phyloP scores from a whole-genome alignment of 2,797 vertebrate genomes.

The Eulemur rubriventer region DNA sequence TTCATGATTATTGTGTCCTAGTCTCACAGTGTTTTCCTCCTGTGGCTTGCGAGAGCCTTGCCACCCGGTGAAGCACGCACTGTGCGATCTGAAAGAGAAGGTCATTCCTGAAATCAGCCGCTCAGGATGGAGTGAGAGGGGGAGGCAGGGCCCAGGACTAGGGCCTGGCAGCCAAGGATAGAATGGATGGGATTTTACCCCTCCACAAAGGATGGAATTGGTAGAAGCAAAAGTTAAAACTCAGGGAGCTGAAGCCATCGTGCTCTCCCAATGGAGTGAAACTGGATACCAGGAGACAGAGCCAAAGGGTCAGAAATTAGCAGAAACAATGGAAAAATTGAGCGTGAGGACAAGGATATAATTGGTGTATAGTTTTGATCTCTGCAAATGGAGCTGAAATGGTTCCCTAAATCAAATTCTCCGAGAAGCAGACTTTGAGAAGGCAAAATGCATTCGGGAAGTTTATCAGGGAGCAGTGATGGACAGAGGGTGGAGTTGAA shows the following conservation, averaged over 20 bases:
- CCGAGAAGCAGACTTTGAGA: neutral
- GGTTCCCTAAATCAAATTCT: neutral
- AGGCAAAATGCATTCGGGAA: neutral
- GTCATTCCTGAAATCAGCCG: neutral
- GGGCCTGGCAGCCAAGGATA: neutral
- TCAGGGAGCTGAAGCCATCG: neutral
- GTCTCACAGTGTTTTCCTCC: neutral
- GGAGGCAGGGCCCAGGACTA: neutral
- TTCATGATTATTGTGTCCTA: neutral
- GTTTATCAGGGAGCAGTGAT: neutral
- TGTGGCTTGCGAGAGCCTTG: neutral
- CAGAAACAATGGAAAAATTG: neutral
- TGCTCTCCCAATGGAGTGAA: neutral
- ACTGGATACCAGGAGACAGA: neutral
- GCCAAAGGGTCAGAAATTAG: neutral
- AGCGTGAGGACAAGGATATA: neutral
- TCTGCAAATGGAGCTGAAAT: neutral
- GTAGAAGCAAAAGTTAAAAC: conserved; percentile 14
- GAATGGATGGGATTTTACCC: neutral
- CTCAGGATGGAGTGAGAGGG: neutral
- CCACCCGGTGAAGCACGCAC: neutral
- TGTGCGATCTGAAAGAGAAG: neutral
- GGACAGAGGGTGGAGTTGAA: neutral
- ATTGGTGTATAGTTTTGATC: neutral
- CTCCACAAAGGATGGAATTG: neutral